Evolutionary conservation across 2,113 vertebrate genomes (phyloP).

Genomic region (Rafetus swinhoei): DNA sequence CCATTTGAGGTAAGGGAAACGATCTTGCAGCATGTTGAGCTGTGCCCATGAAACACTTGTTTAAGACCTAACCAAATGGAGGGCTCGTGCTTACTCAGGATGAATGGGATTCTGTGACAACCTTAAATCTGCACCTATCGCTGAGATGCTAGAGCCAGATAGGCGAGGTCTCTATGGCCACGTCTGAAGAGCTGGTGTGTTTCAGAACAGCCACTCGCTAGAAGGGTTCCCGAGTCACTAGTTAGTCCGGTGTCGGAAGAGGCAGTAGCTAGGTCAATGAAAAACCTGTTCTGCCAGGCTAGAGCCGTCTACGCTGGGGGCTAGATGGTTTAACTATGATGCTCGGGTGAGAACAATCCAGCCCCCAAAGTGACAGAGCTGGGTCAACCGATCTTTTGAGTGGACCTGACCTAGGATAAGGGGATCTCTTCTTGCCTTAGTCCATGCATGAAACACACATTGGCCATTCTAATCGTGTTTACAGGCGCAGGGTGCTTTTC

Average conservation of each 20-base stretch:
- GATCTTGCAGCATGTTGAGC: too few relatives aligned
- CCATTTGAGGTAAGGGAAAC: conserved; percentile 82
- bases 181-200: not conserved
- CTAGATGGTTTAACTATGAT: not conserved
- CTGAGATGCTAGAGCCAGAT: not conserved
- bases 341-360: too few relatives aligned
- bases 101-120: not conserved
- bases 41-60: not conserved
- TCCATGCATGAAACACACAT: not conserved
- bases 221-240: not conserved
- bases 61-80: not conserved
- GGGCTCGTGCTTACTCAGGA: not conserved
- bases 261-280: not conserved
- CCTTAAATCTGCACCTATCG: not conserved
- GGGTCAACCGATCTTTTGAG: not conserved
- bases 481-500: not conserved
- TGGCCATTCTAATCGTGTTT: not conserved
- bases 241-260: not conserved
- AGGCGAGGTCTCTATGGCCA: not conserved
- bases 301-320: not conserved
- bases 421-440: not conserved
- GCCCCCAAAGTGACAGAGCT: not conserved
- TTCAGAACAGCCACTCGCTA: not conserved
- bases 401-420: not conserved
- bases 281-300: not conserved